Evolutionary conservation across 2,888 invertebrate species (phyloP), one percentile per base, ranked within the genome.

Genomic region (Celastrina argiolus): DNA sequence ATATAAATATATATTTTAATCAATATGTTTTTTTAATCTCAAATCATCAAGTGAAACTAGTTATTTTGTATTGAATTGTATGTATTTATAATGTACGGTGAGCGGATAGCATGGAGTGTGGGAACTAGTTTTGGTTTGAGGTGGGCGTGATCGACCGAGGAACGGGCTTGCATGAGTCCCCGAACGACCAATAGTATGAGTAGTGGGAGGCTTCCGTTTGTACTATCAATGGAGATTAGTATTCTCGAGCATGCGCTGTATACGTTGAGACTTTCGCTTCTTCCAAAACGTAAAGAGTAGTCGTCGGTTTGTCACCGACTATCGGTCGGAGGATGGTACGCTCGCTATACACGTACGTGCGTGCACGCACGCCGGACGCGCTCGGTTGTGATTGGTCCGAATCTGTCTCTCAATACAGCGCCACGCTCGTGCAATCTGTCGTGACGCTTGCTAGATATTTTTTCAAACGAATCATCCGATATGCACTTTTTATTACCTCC

Each of bases 271-370:
- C 83, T 87, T 81, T 82, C 84, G 89, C 89, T 88, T 88, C 81
- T 87, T 87, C 83, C 79, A 82, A 84, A 81, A 79, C 72, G 76
- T 80, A 74, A 72, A 73, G 70, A 74, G 69, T 73, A 74, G 72
- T 73, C 80, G 80, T 78, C 72, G 66, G 78, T 78, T 78, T 79
- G 81, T 76, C 78, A 76, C 79, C 80, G 87, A 81, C 86, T 83
- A 80, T 86, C 90, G 89, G 89, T 85, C 90, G 84, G 91, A 91
- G 91, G 91, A 91, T 91, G 91, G 90, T 90, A 87, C 83, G 81
- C 76, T 85, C 82, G 82, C 76, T 78, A 67, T 75, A 77, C 31
- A 59, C 67, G 64, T 34, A n/a, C 18, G 31, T 16, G 59, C 59
- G 59, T 59, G 34, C 59, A 39, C 61, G 61, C 36, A 39, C 61